Base-by-base conservation (phyloP, 1,140 invertebrate genomes). In the Eriocheir sinensis region DNA sequence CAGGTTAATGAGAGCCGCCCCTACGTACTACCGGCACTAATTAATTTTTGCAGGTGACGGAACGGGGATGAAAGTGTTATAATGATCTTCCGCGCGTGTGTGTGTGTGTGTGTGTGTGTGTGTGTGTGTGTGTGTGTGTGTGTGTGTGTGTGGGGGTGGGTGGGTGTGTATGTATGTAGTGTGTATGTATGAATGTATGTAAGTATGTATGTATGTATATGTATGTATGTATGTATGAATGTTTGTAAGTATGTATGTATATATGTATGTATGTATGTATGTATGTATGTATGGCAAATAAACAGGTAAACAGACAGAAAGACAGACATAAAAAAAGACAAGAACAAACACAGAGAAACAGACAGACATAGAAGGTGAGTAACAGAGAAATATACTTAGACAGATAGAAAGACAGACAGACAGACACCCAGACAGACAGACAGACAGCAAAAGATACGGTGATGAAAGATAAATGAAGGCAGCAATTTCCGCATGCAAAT, bases 221-320 rank as follows among this genome's bases (percentile, higher is more conserved):
- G 17, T 95, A 85, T 86, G 60, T 88, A 93, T 92, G 80, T 95
- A 85, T 91, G 53, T 88, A 86, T 95, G 91, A 93, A 95, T 90
- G 81, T 86, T 40, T 60, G 36, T 80, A 83, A 89, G 41, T 53
- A 32, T 92, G 9, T 93, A 44, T 53, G 40, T 8, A 72, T 81
- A 79, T 92, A 92, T 92, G 38, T 81, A 38, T 86, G 21, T 86
- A 86, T 86, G 17, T 86, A 86, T 86, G 38, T 27, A 36, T 86
- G n/a, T 86, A 36, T 32, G n/a, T 8, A 36, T 86, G 15, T 86
- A 38, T 30, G 6, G 34, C n/a, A n/a, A n/a, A n/a, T n/a, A n/a
- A n/a, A n/a, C n/a, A n/a, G n/a, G n/a, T n/a, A n/a, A n/a, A n/a
- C n/a, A n/a, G n/a, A n/a, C n/a, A n/a, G n/a, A n/a, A n/a, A n/a